phyloP scores from a whole-genome alignment of 2,797 vertebrate genomes.

The Brotula barbata region DNA sequence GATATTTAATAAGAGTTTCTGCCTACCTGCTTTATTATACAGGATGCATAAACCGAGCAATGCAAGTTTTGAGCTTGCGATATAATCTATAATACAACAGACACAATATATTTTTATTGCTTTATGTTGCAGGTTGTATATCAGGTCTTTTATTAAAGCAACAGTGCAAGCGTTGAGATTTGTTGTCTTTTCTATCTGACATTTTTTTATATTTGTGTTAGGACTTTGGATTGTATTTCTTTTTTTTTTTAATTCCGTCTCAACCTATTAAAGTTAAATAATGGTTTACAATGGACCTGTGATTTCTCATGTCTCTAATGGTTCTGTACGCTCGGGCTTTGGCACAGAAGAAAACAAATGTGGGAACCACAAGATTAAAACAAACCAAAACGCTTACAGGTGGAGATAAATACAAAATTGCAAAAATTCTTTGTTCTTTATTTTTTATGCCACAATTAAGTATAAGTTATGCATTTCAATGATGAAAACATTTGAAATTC shows the following conservation, averaged over 20 bases:
- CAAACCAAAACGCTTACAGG: no score
- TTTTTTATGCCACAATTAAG: no score
- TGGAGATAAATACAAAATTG: no score
- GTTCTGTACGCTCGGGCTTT: no score
- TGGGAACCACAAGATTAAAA: no score
- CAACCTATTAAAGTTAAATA: constrained; percentile 57
- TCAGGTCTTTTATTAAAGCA: constrained; percentile 69
- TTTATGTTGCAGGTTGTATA: constrained; percentile 73
- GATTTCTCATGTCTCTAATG: neutral
- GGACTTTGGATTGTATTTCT: constrained; percentile 35
- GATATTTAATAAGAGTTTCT: constrained; percentile 55
- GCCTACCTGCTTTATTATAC: constrained; percentile 53
- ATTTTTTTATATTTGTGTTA: constrained; percentile 69
- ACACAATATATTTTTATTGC: constrained; percentile 68
- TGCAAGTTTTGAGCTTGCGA: constrained; percentile 53
- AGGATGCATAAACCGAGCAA: constrained; percentile 40
- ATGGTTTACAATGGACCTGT: constrained; percentile 15
- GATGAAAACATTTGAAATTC: no score
- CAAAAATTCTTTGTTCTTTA: no score
- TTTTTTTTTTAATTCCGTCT: constrained; percentile 53
- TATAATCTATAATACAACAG: constrained; percentile 52
- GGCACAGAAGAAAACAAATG: no score
- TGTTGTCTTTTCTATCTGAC: constrained; percentile 63
- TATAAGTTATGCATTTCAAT: no score
- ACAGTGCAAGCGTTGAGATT: constrained; percentile 51